Base-by-base conservation (phyloP, 2,113 vertebrate genomes). In the Pteruthius melanotis region DNA sequence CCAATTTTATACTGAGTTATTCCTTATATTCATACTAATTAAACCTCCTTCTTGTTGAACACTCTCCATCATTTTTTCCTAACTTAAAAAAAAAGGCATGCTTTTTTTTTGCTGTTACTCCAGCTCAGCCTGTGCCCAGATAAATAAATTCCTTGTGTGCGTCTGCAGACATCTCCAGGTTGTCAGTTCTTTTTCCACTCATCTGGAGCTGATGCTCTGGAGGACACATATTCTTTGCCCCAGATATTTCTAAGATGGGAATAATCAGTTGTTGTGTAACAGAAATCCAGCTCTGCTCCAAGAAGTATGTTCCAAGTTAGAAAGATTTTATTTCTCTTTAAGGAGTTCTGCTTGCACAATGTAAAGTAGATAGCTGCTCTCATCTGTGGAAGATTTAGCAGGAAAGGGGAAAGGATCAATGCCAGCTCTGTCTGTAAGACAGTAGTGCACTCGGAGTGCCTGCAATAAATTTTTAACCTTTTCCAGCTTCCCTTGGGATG, bases 381-480 rank as follows among this genome's bases (percentile, higher is more conserved):
- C 80, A 53, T 87, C 88, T 81, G 53, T 37, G 35, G 68, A 80
- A 70, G 87, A 23, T 20, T 90, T 82, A 72, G 52, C 3, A 0
- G 68, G 70, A 87, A 69, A 82, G 30, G 17, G 45, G 59, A 79
- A 90, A 90, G 47, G 85, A 90, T 89, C 92, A 89, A 79, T 93
- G 80, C 68, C 88, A 77, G 30, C 63, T 71, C 66, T 70, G 66
- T 78, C 71, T 79, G 63, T 57, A 84, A 61, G 66, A 57, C 75
- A 87, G 90, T 71, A 70, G n/a, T 68, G 76, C 26, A 59, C 92
- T 92, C 16, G 11, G 33, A 92, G 26, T 71, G 61, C 56, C 59
- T 84, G 77, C 95, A 94, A 94, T 95, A 93, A 74, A 66, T 79
- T 68, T 79, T 56, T 45, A 65, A 60, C 83, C 89, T 93, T 94